phyloP scores from a whole-genome alignment of 1,140 invertebrate genomes.

The Musca vetustissima region DNA sequence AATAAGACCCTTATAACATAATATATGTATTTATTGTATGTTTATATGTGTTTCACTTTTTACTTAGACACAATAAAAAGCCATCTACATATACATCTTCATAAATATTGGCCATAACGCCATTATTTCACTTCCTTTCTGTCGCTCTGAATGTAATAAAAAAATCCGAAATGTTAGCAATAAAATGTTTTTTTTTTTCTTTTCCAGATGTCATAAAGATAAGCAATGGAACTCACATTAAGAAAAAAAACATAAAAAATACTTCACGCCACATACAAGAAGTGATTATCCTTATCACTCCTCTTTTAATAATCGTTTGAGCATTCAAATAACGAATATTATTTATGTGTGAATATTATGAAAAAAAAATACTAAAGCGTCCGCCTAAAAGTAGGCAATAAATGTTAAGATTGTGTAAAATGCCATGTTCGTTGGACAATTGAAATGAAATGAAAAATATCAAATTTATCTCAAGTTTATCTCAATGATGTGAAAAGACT shows the following conservation, averaged over 20 bases:
- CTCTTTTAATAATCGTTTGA: background rate
- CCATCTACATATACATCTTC: too few species aligned
- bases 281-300: conserved; percentile 1
- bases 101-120: background rate
- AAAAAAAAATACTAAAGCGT: background rate
- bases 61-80: too few species aligned
- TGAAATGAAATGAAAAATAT: background rate
- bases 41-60: too few species aligned
- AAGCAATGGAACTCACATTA: background rate
- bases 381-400: conserved; percentile 13
- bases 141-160: background rate
- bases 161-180: background rate
- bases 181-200: conserved; percentile 1
- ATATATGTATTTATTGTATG: too few species aligned
- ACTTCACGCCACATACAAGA: background rate
- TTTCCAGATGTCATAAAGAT: conserved; percentile 5
- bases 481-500: conserved; percentile 1
- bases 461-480: background rate
- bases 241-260: background rate
- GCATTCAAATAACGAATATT: background rate
- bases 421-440: too few species aligned
- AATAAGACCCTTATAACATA: too few species aligned
- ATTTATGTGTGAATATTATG: conserved; percentile 12
- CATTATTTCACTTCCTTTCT: background rate
- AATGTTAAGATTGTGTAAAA: background rate